A percentile compares a stretch with the other conserved stretches of the same genome.
Conservation (phyloP, 2,113 vertebrate species). For the Pungitius pungitius region DNA sequence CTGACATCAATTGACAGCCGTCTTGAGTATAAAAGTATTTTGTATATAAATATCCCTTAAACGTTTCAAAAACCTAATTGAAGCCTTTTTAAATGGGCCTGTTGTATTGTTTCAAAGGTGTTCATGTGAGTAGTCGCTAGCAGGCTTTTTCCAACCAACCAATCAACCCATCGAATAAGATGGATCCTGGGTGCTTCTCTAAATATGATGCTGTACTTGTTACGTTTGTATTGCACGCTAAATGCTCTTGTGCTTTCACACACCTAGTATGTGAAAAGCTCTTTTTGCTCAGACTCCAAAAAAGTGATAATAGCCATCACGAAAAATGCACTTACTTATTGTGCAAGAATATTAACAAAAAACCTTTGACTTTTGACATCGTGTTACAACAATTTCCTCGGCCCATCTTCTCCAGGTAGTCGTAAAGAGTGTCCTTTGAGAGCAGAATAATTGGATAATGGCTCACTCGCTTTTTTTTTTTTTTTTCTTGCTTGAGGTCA, state of each 20-base stretch:
- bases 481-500: constrained; percentile 32
- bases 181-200: background rate
- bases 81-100: background rate
- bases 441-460: constrained; percentile 70
- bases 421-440: constrained; percentile 50
- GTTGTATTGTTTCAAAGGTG: background rate
- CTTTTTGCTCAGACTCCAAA: too few species aligned
- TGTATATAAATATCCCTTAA: background rate
- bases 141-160: background rate
- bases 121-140: background rate
- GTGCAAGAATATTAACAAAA: constrained; percentile 15
- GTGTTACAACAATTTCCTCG: background rate
- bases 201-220: background rate
- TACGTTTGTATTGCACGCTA: background rate
- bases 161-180: background rate
- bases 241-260: background rate
- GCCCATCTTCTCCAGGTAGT: constrained; percentile 16
- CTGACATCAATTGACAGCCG: too few species aligned
- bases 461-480: constrained; percentile 35
- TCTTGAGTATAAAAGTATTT: too few species aligned
- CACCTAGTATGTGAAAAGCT: background rate
- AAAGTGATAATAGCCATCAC: background rate
- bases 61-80: background rate
- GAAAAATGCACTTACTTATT: constrained; percentile 11
- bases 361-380: background rate